phyloP scores from a whole-genome alignment of 1,140 invertebrate species.

The Rhysida immarginata region DNA sequence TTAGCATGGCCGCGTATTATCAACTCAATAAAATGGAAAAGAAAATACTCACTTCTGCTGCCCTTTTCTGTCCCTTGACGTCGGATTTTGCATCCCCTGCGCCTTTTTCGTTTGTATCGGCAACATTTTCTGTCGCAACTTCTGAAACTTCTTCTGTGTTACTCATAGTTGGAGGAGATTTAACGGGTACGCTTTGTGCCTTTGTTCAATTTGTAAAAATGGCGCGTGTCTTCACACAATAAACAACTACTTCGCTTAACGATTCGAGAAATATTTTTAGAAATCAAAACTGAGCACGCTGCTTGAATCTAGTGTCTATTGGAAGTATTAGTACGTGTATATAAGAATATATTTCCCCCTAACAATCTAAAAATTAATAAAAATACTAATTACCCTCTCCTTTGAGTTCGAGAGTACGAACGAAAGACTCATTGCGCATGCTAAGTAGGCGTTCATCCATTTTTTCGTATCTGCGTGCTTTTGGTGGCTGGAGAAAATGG shows the following conservation, averaged over 20 bases:
- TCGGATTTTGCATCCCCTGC: conserved; percentile 54
- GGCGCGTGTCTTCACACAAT: conserved; percentile 13
- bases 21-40: neutral
- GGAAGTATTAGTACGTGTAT: neutral
- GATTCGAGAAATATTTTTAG: no score
- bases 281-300: no score
- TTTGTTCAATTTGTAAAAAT: conserved; percentile 13
- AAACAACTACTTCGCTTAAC: conserved; percentile 5
- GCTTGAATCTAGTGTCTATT: no score
- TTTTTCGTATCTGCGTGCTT: neutral
- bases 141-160: conserved; percentile 65
- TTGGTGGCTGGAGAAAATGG: conserved; percentile 7
- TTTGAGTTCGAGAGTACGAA: neutral
- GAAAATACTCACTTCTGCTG: conserved; percentile 56
- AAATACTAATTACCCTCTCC: neutral
- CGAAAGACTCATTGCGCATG: neutral
- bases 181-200: conserved; percentile 1
- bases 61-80: conserved; percentile 68
- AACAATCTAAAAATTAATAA: neutral
- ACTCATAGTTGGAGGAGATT: conserved; percentile 45
- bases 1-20: neutral
- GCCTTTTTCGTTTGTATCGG: conserved; percentile 43
- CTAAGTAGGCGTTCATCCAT: neutral
- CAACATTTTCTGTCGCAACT: conserved; percentile 58
- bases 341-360: no score